A percentile compares a stretch with the other conserved stretches of the same genome.
Evolutionary conservation across 2,888 invertebrate species (phyloP).

Genomic region (Erebia ligea): DNA sequence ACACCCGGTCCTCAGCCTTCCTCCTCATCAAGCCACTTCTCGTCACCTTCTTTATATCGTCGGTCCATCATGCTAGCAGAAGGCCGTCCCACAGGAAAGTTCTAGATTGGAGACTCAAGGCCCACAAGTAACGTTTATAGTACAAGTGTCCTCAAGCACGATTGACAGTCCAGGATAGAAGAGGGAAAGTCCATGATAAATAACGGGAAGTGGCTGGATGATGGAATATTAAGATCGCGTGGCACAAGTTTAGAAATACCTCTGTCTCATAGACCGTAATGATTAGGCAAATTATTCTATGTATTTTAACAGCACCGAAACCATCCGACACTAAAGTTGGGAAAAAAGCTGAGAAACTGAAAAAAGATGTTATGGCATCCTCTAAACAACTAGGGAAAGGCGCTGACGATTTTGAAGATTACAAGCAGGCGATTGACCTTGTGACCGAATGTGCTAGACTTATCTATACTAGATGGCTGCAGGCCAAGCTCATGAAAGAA

Average conservation of each 20-base stretch:
- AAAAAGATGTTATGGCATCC: constrained; percentile 48
- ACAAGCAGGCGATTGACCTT: constrained; percentile 58
- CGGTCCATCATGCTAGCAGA: too few species aligned
- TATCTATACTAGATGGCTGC: constrained; percentile 64
- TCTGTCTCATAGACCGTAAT: neutral
- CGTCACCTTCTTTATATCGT: too few species aligned
- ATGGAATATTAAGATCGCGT: too few species aligned
- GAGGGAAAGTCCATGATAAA: neutral
- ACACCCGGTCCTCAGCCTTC: too few species aligned
- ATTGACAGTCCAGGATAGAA: too few species aligned
- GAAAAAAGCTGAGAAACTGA: constrained; percentile 50
- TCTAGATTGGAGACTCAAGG: too few species aligned
- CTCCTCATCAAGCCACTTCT: too few species aligned
- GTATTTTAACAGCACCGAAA: neutral
- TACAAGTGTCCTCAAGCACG: too few species aligned
- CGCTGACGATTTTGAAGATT: constrained; percentile 54
- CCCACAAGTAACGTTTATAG: too few species aligned
- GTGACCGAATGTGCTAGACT: constrained; percentile 64
- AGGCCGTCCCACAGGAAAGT: too few species aligned
- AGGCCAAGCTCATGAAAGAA: constrained; percentile 61
- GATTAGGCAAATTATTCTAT: neutral
- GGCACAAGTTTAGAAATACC: too few species aligned
- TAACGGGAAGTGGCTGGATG: too few species aligned
- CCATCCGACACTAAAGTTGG: constrained; percentile 36
- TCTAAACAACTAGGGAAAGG: constrained; percentile 46